Conservation (phyloP, 2,797 vertebrate genomes). For the Centroberyx gerrardi region DNA sequence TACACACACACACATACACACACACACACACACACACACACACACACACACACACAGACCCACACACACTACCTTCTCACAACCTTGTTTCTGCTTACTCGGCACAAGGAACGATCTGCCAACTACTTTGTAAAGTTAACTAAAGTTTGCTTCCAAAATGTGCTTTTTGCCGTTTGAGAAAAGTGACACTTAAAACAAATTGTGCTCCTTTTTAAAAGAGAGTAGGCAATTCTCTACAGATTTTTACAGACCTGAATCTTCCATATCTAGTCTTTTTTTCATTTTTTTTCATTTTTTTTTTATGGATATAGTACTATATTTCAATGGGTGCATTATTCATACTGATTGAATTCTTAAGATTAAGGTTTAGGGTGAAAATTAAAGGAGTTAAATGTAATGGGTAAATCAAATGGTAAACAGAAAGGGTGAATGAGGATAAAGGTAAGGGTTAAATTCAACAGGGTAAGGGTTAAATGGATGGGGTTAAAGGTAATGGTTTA, state of each 20-base stretch:
- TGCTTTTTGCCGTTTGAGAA: not conserved
- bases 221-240: slow-evolving; percentile 6
- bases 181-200: slow-evolving; percentile 23
- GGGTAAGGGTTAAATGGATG: too few species aligned
- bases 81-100: slow-evolving; percentile 24
- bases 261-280: too few species aligned
- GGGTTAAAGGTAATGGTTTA: too few species aligned
- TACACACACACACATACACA: too few species aligned
- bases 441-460: too few species aligned
- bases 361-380: too few species aligned
- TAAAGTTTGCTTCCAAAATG: slow-evolving; percentile 13
- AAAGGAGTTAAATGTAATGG: not conserved
- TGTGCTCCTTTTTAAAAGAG: slow-evolving; percentile 3
- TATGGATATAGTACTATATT: slow-evolving; percentile 30
- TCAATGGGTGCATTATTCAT: not conserved
- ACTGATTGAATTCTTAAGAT: not conserved
- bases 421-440: too few species aligned
- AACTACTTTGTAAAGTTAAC: slow-evolving; percentile 18
- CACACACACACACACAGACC: too few species aligned
- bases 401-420: slow-evolving; percentile 5
- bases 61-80: too few species aligned
- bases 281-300: too few species aligned
- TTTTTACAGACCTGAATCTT: slow-evolving; percentile 3
- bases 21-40: too few species aligned
- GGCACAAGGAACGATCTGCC: slow-evolving; percentile 19